Percentiles rank a stretch among this genome's conserved stretches.
phyloP scores from a whole-genome alignment of 2,113 vertebrate genomes.

The Eolophus roseicapilla region DNA sequence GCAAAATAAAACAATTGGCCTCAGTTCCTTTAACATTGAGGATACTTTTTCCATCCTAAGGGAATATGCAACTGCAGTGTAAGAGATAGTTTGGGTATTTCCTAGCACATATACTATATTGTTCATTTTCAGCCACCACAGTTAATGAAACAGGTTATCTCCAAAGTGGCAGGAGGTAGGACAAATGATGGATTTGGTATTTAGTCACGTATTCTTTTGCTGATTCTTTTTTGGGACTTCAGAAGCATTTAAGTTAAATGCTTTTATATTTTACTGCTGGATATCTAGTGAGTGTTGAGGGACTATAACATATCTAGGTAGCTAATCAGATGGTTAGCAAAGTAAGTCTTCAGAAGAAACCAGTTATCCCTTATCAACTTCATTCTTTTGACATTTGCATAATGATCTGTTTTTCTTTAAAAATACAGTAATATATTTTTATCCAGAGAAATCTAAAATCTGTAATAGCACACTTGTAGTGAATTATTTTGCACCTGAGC shows the following conservation, averaged over 20 bases:
- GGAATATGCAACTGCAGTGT: background rate
- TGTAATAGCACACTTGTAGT: background rate
- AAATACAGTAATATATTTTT: rapidly evolving
- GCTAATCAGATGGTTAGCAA: background rate
- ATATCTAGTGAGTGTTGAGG: background rate
- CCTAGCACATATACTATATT: background rate
- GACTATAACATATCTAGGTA: background rate
- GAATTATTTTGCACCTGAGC: background rate
- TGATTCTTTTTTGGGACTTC: background rate
- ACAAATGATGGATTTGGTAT: background rate
- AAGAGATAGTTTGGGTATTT: background rate
- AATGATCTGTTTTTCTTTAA: background rate
- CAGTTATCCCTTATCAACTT: background rate
- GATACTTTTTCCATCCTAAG: background rate
- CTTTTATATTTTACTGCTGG: background rate
- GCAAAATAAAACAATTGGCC: background rate
- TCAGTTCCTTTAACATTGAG: background rate
- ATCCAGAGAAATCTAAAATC: background rate
- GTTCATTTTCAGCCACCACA: background rate
- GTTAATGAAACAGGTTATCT: background rate
- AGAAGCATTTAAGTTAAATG: background rate
- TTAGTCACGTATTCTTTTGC: background rate
- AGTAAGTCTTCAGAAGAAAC: background rate
- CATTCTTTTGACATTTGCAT: background rate
- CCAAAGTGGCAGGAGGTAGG: background rate